Evolutionary conservation across 2,113 vertebrate species (phyloP).

Genomic region (Rousettus leschenaultii): DNA sequence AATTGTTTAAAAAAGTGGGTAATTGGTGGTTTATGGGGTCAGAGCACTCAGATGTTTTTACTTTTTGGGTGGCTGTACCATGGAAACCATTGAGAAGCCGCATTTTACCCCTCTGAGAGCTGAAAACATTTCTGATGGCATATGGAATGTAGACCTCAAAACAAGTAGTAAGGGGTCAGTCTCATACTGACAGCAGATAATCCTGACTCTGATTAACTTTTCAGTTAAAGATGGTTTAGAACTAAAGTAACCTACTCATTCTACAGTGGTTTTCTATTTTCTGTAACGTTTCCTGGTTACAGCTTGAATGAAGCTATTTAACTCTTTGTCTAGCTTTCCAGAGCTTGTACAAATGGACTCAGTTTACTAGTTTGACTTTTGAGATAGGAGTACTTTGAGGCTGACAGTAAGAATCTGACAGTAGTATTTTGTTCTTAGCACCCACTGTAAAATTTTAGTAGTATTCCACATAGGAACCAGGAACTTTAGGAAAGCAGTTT

Average conservation of each 20-base stretch:
- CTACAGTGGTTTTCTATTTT: background rate
- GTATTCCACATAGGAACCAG: background rate
- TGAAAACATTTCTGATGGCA: background rate
- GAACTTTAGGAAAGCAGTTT: background rate
- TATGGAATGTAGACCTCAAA: background rate
- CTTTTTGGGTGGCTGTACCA: background rate
- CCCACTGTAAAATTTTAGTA: background rate
- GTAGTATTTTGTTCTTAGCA: background rate
- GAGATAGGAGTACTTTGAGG: background rate
- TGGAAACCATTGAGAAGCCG: background rate
- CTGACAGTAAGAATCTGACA: background rate
- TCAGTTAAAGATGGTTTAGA: background rate
- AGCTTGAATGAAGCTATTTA: constrained; percentile 14
- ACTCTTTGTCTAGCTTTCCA: background rate
- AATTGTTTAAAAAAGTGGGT: background rate
- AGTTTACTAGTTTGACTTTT: background rate
- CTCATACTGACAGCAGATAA: background rate
- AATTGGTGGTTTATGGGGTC: background rate
- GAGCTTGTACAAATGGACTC: background rate
- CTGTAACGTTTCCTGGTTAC: background rate
- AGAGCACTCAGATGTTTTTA: background rate
- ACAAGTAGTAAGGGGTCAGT: background rate
- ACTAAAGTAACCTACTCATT: background rate
- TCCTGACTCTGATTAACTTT: background rate
- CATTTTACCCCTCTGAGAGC: background rate